Evolutionary conservation across 2,888 invertebrate genomes (phyloP).

Genomic region (Lottia gigantea): DNA sequence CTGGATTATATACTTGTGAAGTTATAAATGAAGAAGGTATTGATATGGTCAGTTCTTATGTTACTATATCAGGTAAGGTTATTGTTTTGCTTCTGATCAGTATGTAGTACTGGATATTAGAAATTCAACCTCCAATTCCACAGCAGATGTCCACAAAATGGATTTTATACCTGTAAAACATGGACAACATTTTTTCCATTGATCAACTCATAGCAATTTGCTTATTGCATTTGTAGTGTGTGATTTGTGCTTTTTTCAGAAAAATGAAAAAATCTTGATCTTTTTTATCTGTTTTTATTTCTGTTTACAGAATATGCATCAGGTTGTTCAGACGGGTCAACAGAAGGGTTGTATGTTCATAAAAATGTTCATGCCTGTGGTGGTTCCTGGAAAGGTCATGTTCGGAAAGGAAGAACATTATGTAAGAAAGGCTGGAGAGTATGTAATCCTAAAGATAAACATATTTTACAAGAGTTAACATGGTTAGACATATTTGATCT

Average conservation of each 20-base stretch:
- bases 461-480: slow-evolving; percentile 51
- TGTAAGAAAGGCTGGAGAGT: slow-evolving; percentile 65
- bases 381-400: slow-evolving; percentile 65
- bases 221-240: too few species aligned
- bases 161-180: too few species aligned
- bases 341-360: slow-evolving; percentile 58
- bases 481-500: slow-evolving; percentile 61
- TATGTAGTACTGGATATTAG: too few species aligned
- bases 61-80: slow-evolving; percentile 55
- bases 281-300: background rate
- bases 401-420: slow-evolving; percentile 53
- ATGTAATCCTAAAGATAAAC: slow-evolving; percentile 56
- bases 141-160: too few species aligned
- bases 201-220: too few species aligned
- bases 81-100: too few species aligned
- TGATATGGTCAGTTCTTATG: slow-evolving; percentile 58
- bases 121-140: too few species aligned
- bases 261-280: too few species aligned
- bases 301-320: slow-evolving; percentile 54
- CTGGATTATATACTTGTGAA: slow-evolving; percentile 61
- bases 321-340: slow-evolving; percentile 62
- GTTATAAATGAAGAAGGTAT: slow-evolving; percentile 60
- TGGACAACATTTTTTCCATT: too few species aligned
- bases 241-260: too few species aligned
- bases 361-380: slow-evolving; percentile 60